These are phyloP conservation scores for Lophius piscatorius DNA, from an alignment of 2,113 vertebrate species.

Conservation along the genomic window DNA sequence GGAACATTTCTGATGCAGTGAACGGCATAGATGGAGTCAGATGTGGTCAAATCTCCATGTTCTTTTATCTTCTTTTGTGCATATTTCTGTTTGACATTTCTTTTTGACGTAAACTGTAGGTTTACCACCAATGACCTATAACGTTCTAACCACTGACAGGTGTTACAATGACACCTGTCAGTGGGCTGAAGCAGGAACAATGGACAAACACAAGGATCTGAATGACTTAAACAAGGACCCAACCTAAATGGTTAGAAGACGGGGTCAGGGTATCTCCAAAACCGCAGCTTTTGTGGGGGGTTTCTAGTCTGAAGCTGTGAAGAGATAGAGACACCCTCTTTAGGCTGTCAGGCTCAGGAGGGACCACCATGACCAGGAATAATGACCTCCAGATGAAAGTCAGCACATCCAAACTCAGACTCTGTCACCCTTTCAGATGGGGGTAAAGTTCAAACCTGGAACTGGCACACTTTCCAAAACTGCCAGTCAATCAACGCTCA, in stretches of 20 bases:
- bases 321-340: slow-evolving; percentile 44
- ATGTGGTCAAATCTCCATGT: background rate
- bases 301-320: too few relatives aligned
- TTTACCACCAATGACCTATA: too few relatives aligned
- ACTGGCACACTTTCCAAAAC: slow-evolving; percentile 79
- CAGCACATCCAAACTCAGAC: slow-evolving; percentile 60
- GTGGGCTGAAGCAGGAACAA: too few relatives aligned
- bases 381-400: slow-evolving; percentile 66
- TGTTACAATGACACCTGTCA: too few relatives aligned
- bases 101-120: background rate
- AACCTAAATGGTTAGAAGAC: too few relatives aligned
- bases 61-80: slow-evolving; percentile 4
- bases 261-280: too few relatives aligned
- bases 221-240: too few relatives aligned
- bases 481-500: slow-evolving; percentile 81
- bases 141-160: too few relatives aligned
- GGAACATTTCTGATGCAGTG: background rate
- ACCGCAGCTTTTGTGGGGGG: too few relatives aligned
- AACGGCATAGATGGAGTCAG: slow-evolving; percentile 17
- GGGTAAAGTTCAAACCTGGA: slow-evolving; percentile 85
- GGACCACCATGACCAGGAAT: slow-evolving; percentile 48
- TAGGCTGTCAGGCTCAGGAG: slow-evolving; percentile 66
- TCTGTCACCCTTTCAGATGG: slow-evolving; percentile 75
- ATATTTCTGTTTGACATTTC: background rate
- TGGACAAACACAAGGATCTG: too few relatives aligned